phyloP scores from a whole-genome alignment of 53 echinoderm and acorn worm species.

The Echinarachnius parma region DNA sequence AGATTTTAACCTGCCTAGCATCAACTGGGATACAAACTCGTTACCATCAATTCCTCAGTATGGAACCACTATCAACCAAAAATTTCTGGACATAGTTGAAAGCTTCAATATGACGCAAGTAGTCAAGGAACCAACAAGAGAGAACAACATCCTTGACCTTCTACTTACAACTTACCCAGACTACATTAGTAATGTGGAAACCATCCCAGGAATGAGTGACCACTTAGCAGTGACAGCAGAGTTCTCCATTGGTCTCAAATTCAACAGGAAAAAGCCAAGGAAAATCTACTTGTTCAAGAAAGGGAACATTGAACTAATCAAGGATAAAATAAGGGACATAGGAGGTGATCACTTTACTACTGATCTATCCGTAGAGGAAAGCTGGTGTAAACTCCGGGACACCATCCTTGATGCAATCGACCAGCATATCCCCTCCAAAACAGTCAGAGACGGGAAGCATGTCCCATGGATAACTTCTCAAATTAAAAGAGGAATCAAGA shows the following conservation, averaged over 20 bases:
- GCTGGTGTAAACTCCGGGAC: conserved; percentile 44
- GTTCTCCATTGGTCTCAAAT: conserved; percentile 29
- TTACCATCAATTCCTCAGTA: conserved; percentile 29
- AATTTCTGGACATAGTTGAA: conserved; percentile 30
- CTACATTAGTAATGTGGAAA: conserved; percentile 14
- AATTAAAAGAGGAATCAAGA: conserved; percentile 43
- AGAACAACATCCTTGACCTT: conserved; percentile 39
- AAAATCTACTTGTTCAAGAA: conserved; percentile 44
- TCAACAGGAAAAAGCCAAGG: conserved; percentile 41
- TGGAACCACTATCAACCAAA: conserved; percentile 28
- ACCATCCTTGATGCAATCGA: conserved; percentile 28
- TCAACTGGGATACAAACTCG: conserved; percentile 25
- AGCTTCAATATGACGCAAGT: conserved; percentile 33
- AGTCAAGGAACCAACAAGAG: conserved; percentile 28
- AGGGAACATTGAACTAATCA: conserved; percentile 37
- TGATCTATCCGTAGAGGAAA: conserved; percentile 38
- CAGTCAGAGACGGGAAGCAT: conserved; percentile 21
- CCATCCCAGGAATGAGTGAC: conserved; percentile 48
- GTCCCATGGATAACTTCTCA: conserved; percentile 38
- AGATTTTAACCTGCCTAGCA: conserved; percentile 33
- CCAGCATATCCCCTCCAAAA: conserved; percentile 39
- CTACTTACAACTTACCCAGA: conserved; percentile 23
- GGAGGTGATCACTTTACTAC: background rate
- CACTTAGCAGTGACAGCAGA: conserved; percentile 50
- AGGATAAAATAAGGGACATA: conserved; percentile 5